Base-by-base conservation (phyloP, 2,888 invertebrate genomes). In the Caenorhabditis sulstoni region DNA sequence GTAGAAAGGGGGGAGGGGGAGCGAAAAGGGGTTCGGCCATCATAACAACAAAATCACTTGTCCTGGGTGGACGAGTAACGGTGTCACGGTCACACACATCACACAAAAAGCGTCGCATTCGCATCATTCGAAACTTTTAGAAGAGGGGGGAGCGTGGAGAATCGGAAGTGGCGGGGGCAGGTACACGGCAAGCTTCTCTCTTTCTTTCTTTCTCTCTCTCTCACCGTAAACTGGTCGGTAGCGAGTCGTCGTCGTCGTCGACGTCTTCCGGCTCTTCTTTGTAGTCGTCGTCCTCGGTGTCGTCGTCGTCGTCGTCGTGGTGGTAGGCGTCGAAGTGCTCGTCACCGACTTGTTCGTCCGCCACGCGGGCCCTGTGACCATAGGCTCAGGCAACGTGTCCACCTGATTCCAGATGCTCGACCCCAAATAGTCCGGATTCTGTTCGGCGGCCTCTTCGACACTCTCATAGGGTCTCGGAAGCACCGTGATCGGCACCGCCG, bases 391-490 rank as follows among this genome's bases (percentile, higher is more conserved):
- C 59, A 80, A 70, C 12, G 78, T 47, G 22, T 81, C 85, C 8
- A 80, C 68, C 47, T 71, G 66, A 47, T 81, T 77, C 83, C 83
- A 83, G 44, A 85, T 82, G 65, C 78, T 77, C 47, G 76, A 73
- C 22, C 82, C 84, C 62, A 82, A 58, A 53, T 86, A 86, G 57
- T 86, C 85, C 11, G 85, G 85, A 79, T 86, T 86, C 57, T 76
- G 70, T 47, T 78, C 76, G 37, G 79, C 81, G n/a, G 85, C 85
- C 45, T 81, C 81, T 57, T 79, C 70, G 23, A 86, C 75, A 62
- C 81, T 82, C 49, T 77, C 77, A 64, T 86, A 86, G n/a, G 85
- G 85, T 50, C 85, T 58, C 11, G 85, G 85, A 4, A 86, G 64
- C 4, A 86, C 85, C 55, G 78, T 79, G 41, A 3, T 14, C 14